Percentiles rank a stretch among this genome's conserved stretches.
These are phyloP conservation scores for Apomyelois bistriatella DNA, from an alignment of 2,888 invertebrate species.

Conservation along the genomic window DNA sequence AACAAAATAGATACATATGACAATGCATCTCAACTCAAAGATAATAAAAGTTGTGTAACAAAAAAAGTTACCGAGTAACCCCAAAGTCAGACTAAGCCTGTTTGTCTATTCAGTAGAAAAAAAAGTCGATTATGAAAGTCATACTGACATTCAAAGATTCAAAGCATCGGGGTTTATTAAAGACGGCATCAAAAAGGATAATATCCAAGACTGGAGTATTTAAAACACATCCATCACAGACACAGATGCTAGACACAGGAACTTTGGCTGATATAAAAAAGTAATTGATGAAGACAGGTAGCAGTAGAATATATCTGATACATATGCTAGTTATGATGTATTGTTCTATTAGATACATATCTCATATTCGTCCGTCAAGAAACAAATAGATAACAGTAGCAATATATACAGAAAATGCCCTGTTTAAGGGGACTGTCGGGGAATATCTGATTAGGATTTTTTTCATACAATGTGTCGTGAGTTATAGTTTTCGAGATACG, in stretches of 20 bases:
- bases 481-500: neutral
- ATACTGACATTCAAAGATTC: slow-evolving; percentile 12
- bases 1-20: too few species aligned
- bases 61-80: too few species aligned
- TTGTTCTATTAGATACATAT: slow-evolving; percentile 58
- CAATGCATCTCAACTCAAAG: too few species aligned
- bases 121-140: slow-evolving; percentile 14
- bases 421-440: slow-evolving; percentile 21
- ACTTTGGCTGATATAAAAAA: slow-evolving; percentile 58
- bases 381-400: slow-evolving; percentile 32
- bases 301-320: slow-evolving; percentile 36
- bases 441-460: slow-evolving; percentile 20
- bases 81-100: too few species aligned
- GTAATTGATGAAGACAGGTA: slow-evolving; percentile 76
- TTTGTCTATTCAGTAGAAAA: neutral
- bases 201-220: slow-evolving; percentile 39
- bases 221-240: slow-evolving; percentile 68
- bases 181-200: slow-evolving; percentile 24
- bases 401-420: slow-evolving; percentile 26
- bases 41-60: too few species aligned
- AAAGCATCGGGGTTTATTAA: slow-evolving; percentile 28
- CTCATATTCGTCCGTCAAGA: slow-evolving; percentile 35
- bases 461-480: slow-evolving; percentile 14
- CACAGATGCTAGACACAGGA: slow-evolving; percentile 59
- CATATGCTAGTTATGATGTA: slow-evolving; percentile 52